A percentile compares a stretch with the other conserved stretches of the same genome.
These are phyloP conservation scores for Caenorhabditis uteleia DNA, from an alignment of 2,888 invertebrate genomes.

Conservation along the genomic window DNA sequence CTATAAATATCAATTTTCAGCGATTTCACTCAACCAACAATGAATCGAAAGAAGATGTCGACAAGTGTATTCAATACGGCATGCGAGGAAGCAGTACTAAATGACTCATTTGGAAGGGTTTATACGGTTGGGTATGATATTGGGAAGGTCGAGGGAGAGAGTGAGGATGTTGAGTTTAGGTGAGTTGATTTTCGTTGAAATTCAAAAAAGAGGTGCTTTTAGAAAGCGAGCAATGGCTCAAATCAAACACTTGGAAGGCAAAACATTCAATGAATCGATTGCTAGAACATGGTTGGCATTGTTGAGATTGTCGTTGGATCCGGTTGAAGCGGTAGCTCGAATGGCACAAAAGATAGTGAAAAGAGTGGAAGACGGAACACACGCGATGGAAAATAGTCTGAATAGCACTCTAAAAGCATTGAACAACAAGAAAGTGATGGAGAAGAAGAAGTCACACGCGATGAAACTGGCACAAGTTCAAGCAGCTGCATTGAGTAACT, in stretches of 20 bases:
- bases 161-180: slow-evolving; percentile 4
- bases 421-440: background rate
- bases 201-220: background rate
- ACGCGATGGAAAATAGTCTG: slow-evolving; percentile 12
- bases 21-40: slow-evolving; percentile 13
- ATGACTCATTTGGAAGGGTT: slow-evolving; percentile 8
- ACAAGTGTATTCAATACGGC: slow-evolving; percentile 27
- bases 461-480: too few relatives aligned
- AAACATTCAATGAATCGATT: slow-evolving; percentile 75
- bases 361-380: slow-evolving; percentile 26
- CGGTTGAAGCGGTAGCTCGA: slow-evolving; percentile 79
- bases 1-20: background rate
- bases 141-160: slow-evolving; percentile 9
- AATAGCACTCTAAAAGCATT: background rate
- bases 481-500: too few relatives aligned
- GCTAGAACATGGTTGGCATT: slow-evolving; percentile 87
- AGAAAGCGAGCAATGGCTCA: slow-evolving; percentile 38
- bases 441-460: too few relatives aligned
- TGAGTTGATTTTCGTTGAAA: background rate
- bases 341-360: slow-evolving; percentile 81
- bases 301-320: slow-evolving; percentile 82
- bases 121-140: slow-evolving; percentile 1
- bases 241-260: slow-evolving; percentile 51
- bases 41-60: slow-evolving; percentile 27
- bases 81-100: slow-evolving; percentile 12